Evolutionary conservation across 2,888 invertebrate genomes (phyloP).

Genomic region (Augiades crinisus): DNA sequence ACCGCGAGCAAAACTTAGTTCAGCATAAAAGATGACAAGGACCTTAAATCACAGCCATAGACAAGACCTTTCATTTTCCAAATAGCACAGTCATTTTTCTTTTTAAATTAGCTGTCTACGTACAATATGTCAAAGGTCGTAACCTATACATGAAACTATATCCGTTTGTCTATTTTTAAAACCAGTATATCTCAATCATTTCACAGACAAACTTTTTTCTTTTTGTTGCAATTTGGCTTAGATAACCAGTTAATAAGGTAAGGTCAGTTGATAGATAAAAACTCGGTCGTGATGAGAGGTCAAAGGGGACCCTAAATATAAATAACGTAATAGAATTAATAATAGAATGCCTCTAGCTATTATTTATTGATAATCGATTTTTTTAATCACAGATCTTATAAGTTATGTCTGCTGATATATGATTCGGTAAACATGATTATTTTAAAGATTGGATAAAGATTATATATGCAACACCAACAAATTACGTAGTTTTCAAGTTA

Average conservation of each 20-base stretch:
- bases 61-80: background rate
- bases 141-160: background rate
- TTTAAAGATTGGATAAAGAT: no score
- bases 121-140: conserved; percentile 2
- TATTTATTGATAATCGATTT: no score
- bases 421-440: no score
- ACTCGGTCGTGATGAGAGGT: background rate
- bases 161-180: background rate
- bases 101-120: background rate
- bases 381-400: no score
- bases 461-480: no score
- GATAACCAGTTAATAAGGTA: background rate
- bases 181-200: background rate
- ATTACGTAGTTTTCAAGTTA: no score
- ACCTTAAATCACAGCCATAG: background rate
- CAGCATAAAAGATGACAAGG: background rate
- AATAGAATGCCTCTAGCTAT: no score
- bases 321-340: background rate
- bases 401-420: no score
- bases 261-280: conserved; percentile 1
- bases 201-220: background rate
- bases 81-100: background rate
- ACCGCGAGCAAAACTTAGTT: no score
- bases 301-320: background rate
- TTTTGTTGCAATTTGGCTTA: background rate